Evolutionary conservation across 2,888 invertebrate species (phyloP), one percentile per base, ranked within the genome.

Genomic region (Urechis unicinctus): DNA sequence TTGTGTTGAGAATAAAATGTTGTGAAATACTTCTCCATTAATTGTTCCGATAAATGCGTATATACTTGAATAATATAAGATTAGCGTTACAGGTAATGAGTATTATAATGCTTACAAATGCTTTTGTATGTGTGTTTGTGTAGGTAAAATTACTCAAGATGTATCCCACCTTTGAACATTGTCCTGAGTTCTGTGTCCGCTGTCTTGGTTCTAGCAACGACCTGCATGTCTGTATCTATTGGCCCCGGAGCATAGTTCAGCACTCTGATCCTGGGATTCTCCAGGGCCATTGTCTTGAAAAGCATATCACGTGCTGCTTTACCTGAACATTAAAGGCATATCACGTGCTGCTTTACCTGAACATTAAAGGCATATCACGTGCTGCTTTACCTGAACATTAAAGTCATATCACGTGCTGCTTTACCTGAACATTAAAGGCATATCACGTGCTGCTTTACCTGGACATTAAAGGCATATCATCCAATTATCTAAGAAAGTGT

Each of bases 181-280:
- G 63, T 52, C 51, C 64, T 65, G 1, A 67, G 56, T 6, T 67
- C 65, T 4, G 54, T 48, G 51, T 72, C 70, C 50, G 64, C 66
- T 3, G 69, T 66, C 2, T 51, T 29, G 1, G 53, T 56, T 13
- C 62, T 29, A 3, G 73, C 64, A n/a, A 60, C 61, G 85, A 86
- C 79, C 52, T 88, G 85, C 94, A 96, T 95, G 53, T 89, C 87
- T 0, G 95, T 96, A 65, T 90, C 85, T 1, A 95, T 88, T 0
- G 93, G 91, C 17, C 95, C 95, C 0, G 96, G 95, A 0, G 91
- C 87, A 79, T 94, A 96, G 77, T 87, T 94, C 46, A 96, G 76
- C 13, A 94, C 88, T 59, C 85, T 80, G 41, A 85, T 78, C 5
- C 62, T 50, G 13, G 85, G 84, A 68, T 89, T 86, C 78, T 95